Percentiles rank a stretch among this genome's conserved stretches.
Evolutionary conservation across 1,140 invertebrate genomes (phyloP).

Genomic region (Bombus terrestris): DNA sequence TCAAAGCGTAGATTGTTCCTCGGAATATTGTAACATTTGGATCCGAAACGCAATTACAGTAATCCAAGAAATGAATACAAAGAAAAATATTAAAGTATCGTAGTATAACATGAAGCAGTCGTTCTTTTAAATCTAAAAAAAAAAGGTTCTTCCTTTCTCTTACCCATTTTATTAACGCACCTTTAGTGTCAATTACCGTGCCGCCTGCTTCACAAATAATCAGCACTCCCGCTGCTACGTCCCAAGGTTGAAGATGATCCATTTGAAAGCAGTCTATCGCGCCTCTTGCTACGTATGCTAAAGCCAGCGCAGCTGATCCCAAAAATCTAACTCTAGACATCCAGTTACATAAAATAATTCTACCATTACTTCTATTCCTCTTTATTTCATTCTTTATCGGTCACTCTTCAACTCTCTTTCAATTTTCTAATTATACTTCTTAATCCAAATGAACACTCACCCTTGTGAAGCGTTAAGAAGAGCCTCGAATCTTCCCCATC

Average conservation of each 20-base stretch:
- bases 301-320: constrained; percentile 88
- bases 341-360: not conserved
- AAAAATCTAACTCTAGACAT: constrained; percentile 85
- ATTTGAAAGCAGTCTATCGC: constrained; percentile 87
- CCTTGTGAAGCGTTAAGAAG: constrained; percentile 43
- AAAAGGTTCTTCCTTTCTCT: not conserved
- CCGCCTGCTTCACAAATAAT: constrained; percentile 92
- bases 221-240: constrained; percentile 87
- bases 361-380: too few relatives aligned
- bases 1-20: too few relatives aligned
- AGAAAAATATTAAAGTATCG: too few relatives aligned
- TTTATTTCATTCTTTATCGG: not conserved
- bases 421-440: not conserved
- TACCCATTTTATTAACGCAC: constrained; percentile 73
- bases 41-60: too few relatives aligned
- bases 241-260: constrained; percentile 87
- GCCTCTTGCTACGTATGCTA: constrained; percentile 89
- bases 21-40: too few relatives aligned
- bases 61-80: too few relatives aligned
- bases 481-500: constrained; percentile 52
- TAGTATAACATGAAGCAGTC: too few relatives aligned
- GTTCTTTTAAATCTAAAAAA: too few relatives aligned
- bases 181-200: constrained; percentile 85
- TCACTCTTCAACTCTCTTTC: not conserved
- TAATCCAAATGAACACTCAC: constrained; percentile 56